phyloP scores from a whole-genome alignment of 2,888 invertebrate species.

The Drosophila flavopinicola region DNA sequence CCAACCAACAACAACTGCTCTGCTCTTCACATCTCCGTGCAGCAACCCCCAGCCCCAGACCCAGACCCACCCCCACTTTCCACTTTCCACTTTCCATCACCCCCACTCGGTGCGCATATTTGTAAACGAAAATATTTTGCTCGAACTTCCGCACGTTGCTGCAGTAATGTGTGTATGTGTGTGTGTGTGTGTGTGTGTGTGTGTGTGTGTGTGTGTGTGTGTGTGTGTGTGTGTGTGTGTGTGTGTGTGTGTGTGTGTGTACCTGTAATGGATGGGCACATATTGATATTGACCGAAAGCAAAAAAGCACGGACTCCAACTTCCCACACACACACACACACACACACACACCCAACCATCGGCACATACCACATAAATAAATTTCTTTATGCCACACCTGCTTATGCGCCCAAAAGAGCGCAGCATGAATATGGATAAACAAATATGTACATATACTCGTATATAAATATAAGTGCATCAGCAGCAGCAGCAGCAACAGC shows the following conservation, averaged over 20 bases:
- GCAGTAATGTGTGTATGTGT: not conserved
- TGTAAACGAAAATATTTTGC: constrained; percentile 51
- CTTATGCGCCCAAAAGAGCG: constrained; percentile 3
- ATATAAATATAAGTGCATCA: not conserved
- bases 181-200: not conserved
- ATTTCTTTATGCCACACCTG: constrained; percentile 9
- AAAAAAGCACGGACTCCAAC: constrained; percentile 23
- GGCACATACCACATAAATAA: not conserved
- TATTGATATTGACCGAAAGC: constrained; percentile 59
- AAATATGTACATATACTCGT: not conserved
- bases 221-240: not conserved
- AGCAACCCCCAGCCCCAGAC: not conserved
- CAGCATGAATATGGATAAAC: not conserved
- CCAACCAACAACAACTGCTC: not conserved
- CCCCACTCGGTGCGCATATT: constrained; percentile 28
- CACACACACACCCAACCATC: not conserved
- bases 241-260: constrained; percentile 4
- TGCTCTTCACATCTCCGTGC: not conserved
- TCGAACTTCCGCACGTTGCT: constrained; percentile 16
- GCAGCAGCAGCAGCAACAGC: not conserved
- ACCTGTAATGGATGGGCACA: constrained; percentile 33
- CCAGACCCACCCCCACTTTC: not conserved
- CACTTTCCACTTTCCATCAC: too few species aligned
- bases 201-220: not conserved
- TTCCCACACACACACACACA: constrained; percentile 6